Evolutionary conservation across 2,797 vertebrate species (phyloP), one percentile per base, ranked within the genome.

Genomic region (Phyllotis vaccarum): DNA sequence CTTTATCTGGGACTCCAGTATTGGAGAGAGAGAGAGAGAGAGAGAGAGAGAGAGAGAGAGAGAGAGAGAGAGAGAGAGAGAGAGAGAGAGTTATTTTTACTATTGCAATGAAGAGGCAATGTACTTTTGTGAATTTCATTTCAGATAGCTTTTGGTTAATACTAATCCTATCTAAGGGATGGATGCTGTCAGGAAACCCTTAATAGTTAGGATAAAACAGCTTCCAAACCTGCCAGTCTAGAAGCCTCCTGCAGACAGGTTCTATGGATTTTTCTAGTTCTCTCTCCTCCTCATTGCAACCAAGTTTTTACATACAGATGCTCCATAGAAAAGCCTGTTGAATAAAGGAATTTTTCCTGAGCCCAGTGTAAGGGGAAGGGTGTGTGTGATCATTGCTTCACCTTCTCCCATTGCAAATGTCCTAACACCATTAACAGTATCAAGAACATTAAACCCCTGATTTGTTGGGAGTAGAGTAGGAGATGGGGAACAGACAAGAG

Each of bases 161-260:
- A 43, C 27, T 3, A 17, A 13, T 9, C 89, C 54, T 29, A 22
- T 31, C 3, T 22, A 21, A 27, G 37, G 14, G 27, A 9, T 40
- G 29, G 54, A 86, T 56, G 60, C 22, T 79, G 64, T 34, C 27
- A 13, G 68, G 78, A 82, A 60, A 74, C 4, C 21, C 6, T 17
- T 40, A 24, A 16, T 17, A 11, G 56, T 37, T n/a, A 21, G 34
- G 60, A 60, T 56, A 40, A 75, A 16, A 75, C 1, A 14, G 21
- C 19, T 11, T 49, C 34, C 7, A n/a, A 76, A 66, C 1, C 9
- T 19, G 6, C 31, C 7, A 17, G 16, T 52, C 62, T 40, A 0
- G 13, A 93, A 64, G 72, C 66, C 85, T 93, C 68, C 82, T 93
- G 91, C 88, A 80, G 94, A 83, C 82, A 76, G 74, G 37, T 74